phyloP scores from a whole-genome alignment of 2,888 invertebrate genomes.

The Clepsis dumicolana region DNA sequence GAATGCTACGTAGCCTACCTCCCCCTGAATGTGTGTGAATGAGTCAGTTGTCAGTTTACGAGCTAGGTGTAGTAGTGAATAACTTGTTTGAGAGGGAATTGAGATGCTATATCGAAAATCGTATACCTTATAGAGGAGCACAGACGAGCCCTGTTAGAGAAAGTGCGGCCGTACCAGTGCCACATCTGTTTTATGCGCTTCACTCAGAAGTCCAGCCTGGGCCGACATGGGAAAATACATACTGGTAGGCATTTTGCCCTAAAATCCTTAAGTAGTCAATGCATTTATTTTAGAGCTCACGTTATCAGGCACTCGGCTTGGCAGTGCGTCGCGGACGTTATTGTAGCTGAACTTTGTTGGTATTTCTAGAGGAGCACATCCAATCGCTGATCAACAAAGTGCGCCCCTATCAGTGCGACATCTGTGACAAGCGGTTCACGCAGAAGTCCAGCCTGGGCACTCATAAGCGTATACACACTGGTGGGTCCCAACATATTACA shows the following conservation, averaged over 20 bases:
- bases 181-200: conserved; percentile 90
- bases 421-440: conserved; percentile 93
- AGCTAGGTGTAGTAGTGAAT: conserved; percentile 66
- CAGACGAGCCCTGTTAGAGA: conserved; percentile 87
- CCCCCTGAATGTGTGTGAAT: conserved; percentile 83
- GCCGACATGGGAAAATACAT: conserved; percentile 91
- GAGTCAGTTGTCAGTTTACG: conserved; percentile 58
- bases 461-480: conserved; percentile 92
- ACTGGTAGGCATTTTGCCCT: conserved; percentile 88
- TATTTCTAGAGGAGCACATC: conserved; percentile 87
- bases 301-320: conserved; percentile 73
- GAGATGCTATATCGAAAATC: conserved; percentile 83
- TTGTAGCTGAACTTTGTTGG: conserved; percentile 85
- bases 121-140: conserved; percentile 86
- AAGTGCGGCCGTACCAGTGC: conserved; percentile 90
- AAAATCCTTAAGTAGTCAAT: conserved; percentile 83
- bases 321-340: conserved; percentile 70
- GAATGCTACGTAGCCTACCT: conserved; percentile 70
- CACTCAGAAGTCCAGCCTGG: conserved; percentile 91
- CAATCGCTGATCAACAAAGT: conserved; percentile 88
- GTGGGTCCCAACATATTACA: conserved; percentile 86
- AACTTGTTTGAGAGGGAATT: conserved; percentile 73
- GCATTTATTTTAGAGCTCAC: conserved; percentile 76
- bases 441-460: conserved; percentile 94
- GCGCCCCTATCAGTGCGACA: conserved; percentile 89